Evolutionary conservation across 35 echinoderm and acorn worm genomes (phyloP).

Genomic region (Ophiothrix spiculata): DNA sequence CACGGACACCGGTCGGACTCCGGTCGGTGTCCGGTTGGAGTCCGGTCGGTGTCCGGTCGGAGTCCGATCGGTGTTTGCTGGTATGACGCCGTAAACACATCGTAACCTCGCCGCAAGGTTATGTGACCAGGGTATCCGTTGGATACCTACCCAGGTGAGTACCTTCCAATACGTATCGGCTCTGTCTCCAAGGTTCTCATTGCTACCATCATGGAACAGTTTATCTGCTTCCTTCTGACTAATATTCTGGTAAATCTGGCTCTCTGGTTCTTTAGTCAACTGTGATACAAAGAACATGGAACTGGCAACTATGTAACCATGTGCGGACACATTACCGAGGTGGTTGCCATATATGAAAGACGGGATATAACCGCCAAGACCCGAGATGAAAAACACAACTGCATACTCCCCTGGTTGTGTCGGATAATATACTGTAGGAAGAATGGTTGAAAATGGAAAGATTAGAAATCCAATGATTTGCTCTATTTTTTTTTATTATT

Average conservation of each 20-base stretch:
- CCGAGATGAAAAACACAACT: not conserved
- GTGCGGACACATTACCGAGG: not conserved
- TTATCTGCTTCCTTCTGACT: not conserved
- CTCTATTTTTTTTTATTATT: no score
- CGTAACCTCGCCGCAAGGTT: no score
- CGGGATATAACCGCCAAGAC: not conserved
- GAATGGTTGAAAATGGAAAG: no score
- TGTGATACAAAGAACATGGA: not conserved
- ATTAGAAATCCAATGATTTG: no score
- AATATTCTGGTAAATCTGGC: not conserved
- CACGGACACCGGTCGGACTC: no score
- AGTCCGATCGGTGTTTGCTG: no score
- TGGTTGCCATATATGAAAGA: not conserved
- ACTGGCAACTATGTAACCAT: not conserved
- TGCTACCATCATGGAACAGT: not conserved
- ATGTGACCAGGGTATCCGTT: no score
- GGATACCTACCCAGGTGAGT: not conserved
- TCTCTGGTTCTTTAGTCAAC: not conserved
- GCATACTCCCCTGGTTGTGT: not conserved
- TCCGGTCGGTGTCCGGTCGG: no score
- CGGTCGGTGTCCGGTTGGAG: no score
- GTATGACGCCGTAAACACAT: no score
- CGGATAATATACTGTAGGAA: not conserved
- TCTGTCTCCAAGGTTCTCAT: not conserved
- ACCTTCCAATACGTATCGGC: not conserved